Base-by-base conservation (phyloP, 2,797 vertebrate genomes). In the Cyclopterus lumpus region DNA sequence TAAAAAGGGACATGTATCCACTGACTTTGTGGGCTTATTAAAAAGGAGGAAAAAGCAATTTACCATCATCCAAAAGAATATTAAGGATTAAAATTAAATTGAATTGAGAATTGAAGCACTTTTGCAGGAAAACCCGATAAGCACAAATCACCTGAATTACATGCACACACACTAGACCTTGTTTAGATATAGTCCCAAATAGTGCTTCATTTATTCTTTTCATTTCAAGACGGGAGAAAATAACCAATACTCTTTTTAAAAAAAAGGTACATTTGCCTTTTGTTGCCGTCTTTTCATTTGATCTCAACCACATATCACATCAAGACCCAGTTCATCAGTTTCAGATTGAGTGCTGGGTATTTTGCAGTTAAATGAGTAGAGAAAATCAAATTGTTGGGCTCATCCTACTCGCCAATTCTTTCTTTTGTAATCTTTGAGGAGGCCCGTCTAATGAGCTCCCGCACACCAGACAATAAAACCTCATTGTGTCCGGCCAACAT, bases 381-480 rank as follows among this genome's bases (percentile, higher is more conserved):
- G 53, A 76, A 83, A 86, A 81, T 76, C 67, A 54, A 79, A 84
- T 86, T 83, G 18, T 85, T 80, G 73, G 40, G 46, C 69, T 77
- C 58, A 53, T 80, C 53, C 51, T 67, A 30, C 60, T 68, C 20
- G 18, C 62, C 60, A 64, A 48, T 80, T 92, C 81, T 78, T 92
- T 92, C 80, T 89, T 77, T 87, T 71, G 85, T 77, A 86, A 90
- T 91, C 85, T 90, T 84, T 92, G 82, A 94, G 90, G 91, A 94
- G 90, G 93, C 86, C 81, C 81, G 85, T 88, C 93, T 96, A 95
- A 97, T 96, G 95, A 96, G 93, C 83, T 94, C 89, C 89, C 92
- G 90, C 84, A 74, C 86, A 88, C 84, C 85, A 87, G 92, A 93
- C 90, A 84, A 93, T 90, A 82, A 30, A 89, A 91, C 80, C 88